Evolutionary conservation across 2,113 vertebrate genomes (phyloP).

Genomic region (Bucco capensis): DNA sequence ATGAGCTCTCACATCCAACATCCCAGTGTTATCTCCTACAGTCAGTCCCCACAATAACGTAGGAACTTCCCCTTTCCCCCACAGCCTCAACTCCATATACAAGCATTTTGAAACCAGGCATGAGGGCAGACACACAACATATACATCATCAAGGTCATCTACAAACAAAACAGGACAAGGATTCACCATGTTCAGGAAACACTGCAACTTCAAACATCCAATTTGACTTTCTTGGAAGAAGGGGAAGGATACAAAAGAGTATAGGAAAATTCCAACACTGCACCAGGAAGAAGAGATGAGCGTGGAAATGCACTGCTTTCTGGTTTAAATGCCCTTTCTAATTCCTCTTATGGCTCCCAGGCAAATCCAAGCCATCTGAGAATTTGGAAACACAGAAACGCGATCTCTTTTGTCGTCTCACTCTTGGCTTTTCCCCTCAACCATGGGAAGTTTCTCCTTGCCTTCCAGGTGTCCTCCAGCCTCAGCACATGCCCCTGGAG

Average conservation of each 20-base stretch:
- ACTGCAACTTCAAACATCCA: conserved; percentile 60
- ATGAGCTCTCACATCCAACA: neutral
- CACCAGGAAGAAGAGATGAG: conserved; percentile 21
- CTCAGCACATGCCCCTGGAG: neutral
- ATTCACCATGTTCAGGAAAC: conserved; percentile 68
- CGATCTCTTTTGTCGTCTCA: neutral
- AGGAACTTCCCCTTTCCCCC: neutral
- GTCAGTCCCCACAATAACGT: neutral
- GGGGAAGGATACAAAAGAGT: conserved; percentile 3
- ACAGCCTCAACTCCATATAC: conserved; percentile 19
- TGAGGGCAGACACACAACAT: conserved; percentile 14
- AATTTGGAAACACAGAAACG: conserved; percentile 5
- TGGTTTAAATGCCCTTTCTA: conserved; percentile 47
- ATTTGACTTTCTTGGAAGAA: conserved; percentile 26
- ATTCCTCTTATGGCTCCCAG: conserved; percentile 28
- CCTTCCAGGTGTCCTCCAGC: conserved; percentile 40
- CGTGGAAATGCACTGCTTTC: conserved; percentile 59
- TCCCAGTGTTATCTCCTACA: neutral
- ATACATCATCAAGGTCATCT: conserved; percentile 54
- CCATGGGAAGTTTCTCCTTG: neutral
- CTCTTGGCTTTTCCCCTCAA: neutral
- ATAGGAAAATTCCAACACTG: conserved; percentile 35
- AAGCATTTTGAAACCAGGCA: conserved; percentile 2
- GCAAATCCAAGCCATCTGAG: conserved; percentile 51
- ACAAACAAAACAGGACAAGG: conserved; percentile 61